Percentiles rank a stretch among this genome's conserved stretches.
These are phyloP conservation scores for Hemaris fuciformis DNA, from an alignment of 2,888 invertebrate genomes.

Conservation along the genomic window DNA sequence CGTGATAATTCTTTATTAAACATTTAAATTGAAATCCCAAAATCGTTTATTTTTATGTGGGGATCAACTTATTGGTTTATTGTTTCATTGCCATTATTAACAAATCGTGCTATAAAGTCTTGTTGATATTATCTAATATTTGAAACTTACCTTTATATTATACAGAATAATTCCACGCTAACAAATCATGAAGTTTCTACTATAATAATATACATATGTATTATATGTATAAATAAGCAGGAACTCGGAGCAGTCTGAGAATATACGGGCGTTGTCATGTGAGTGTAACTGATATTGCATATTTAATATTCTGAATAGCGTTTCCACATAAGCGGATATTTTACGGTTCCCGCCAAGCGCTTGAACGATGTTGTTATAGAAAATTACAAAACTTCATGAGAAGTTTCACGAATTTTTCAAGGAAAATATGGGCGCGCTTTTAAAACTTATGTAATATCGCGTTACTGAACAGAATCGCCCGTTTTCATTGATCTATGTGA, in stretches of 20 bases:
- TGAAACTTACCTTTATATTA: too few relatives aligned
- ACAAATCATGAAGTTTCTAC: too few relatives aligned
- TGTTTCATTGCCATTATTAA: too few relatives aligned
- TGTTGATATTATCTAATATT: too few relatives aligned
- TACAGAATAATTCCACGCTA: too few relatives aligned
- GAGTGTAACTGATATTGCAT: neutral
- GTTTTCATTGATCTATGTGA: slow-evolving; percentile 11
- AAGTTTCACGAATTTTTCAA: slow-evolving; percentile 32
- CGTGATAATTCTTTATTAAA: too few relatives aligned
- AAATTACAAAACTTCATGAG: slow-evolving; percentile 41
- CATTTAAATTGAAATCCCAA: too few relatives aligned
- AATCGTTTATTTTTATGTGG: too few relatives aligned
- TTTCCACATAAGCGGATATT: neutral
- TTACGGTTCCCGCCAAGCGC: slow-evolving; percentile 6
- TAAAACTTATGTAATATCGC: slow-evolving; percentile 33
- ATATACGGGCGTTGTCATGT: neutral
- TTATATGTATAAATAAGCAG: too few relatives aligned
- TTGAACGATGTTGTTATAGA: slow-evolving; percentile 8
- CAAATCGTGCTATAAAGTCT: too few relatives aligned
- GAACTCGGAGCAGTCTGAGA: neutral
- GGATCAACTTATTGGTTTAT: too few relatives aligned
- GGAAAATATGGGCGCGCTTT: slow-evolving; percentile 31
- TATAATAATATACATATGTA: too few relatives aligned
- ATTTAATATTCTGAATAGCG: neutral
- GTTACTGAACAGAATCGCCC: slow-evolving; percentile 1